A percentile compares a stretch with the other conserved stretches of the same genome.
Conservation (phyloP, 2,888 invertebrate species). For the Chaitophorus viminalis region DNA sequence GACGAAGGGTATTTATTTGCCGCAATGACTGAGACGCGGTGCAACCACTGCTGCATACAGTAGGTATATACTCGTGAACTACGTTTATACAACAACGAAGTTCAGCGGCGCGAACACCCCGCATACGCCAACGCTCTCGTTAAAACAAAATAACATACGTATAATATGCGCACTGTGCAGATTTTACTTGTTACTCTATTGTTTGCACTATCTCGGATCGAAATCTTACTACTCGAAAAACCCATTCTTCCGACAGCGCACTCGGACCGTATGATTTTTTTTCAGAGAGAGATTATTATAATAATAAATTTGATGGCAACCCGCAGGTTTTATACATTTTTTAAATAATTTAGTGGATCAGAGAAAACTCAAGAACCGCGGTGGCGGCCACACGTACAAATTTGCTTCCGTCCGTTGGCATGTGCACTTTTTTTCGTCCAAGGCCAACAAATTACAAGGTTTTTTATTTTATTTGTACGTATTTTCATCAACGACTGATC, state of each 20-base stretch:
- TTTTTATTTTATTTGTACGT: not conserved
- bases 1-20: too few species aligned
- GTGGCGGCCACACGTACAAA: not conserved
- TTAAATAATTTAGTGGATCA: slow-evolving; percentile 4
- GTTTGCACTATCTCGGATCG: not conserved
- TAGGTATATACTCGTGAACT: too few species aligned
- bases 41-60: too few species aligned
- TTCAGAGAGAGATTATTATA: not conserved
- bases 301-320: not conserved
- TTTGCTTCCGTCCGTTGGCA: not conserved
- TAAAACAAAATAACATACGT: too few species aligned
- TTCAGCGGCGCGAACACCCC: not conserved
- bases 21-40: too few species aligned
- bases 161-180: too few species aligned
- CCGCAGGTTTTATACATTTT: not conserved
- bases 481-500: not conserved
- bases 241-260: not conserved
- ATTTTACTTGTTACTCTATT: not conserved
- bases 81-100: not conserved
- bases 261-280: not conserved
- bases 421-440: not conserved
- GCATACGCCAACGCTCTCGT: too few species aligned
- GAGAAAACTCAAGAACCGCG: not conserved
- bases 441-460: not conserved
- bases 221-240: not conserved